Evolutionary conservation across 2,113 vertebrate species (phyloP), one percentile per base, ranked within the genome.

Genomic region (Neolamprologus hecqui): DNA sequence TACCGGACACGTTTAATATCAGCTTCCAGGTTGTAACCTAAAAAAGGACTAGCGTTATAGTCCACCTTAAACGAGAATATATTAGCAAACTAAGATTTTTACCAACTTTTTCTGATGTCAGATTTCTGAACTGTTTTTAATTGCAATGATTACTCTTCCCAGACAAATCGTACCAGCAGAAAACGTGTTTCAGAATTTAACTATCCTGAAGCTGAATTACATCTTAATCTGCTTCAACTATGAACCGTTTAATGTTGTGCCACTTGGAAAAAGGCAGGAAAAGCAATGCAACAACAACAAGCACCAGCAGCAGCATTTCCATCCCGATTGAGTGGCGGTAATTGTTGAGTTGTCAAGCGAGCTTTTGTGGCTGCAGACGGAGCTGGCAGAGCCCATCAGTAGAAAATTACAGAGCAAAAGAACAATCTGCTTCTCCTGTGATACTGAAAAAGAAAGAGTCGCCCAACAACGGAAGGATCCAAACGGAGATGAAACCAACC

Each of bases 291-390:
- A 93, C 90, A 90, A 90, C 87, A 88, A 82, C 83, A 57, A 88
- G 55, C 68, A 87, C 79, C 85, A 35, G 88, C 89, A 49, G 51
- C 84, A 33, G 86, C 82, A 89, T 93, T 92, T 93, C 85, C 81
- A 92, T 92, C 90, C 86, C 84, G 73, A 93, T 92, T 96, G 93
- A 95, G 93, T 94, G 93, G 93, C 90, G 80, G 93, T 95, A 95
- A 96, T 93, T 96, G 95, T 95, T 85, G 88, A 90, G 79, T 93
- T 96, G 95, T 96, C 95, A 95, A 92, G 89, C 90, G 9, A 89
- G 90, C 94, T 95, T 96, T 95, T 96, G 93, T 96, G 93, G 88
- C 86, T 89, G 87, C 89, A 90, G 94, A 92, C 88, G 53, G 90
- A 86, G 92, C 91, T 93, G 95, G 92, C 93, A 93, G 92, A 92